Evolutionary conservation across 53 echinoderm and acorn worm species (phyloP).

Genomic region (Astropecten irregularis): DNA sequence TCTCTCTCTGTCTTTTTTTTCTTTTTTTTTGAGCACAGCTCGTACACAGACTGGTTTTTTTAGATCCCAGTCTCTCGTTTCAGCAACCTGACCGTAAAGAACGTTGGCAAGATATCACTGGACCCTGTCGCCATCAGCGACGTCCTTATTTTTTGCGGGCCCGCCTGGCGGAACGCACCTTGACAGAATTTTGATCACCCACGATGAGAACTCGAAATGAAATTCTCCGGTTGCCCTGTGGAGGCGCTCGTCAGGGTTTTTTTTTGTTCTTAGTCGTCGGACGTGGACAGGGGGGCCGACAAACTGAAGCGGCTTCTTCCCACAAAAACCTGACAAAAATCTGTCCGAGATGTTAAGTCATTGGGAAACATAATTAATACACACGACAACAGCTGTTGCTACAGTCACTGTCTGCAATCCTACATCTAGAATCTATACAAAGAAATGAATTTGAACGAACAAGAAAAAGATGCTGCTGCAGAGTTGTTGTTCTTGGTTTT

Average conservation of each 20-base stretch:
- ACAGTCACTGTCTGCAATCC: background rate
- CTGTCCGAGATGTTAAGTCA: background rate
- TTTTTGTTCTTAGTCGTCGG: too few relatives aligned
- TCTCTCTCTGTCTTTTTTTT: background rate
- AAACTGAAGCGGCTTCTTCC: background rate
- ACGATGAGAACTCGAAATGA: constrained; percentile 40
- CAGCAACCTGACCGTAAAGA: constrained; percentile 46
- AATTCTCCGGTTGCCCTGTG: constrained; percentile 41
- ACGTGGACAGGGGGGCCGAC: background rate
- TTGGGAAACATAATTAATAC: constrained; percentile 34
- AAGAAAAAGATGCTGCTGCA: too few relatives aligned
- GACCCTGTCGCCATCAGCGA: constrained; percentile 51
- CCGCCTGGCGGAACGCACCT: constrained; percentile 40
- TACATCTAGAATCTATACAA: too few relatives aligned
- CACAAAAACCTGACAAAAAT: background rate
- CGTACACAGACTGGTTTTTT: background rate
- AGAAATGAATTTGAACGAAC: too few relatives aligned
- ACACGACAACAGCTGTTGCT: constrained; percentile 25
- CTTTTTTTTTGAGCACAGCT: background rate
- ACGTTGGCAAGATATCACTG: constrained; percentile 41
- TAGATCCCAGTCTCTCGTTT: constrained; percentile 27
- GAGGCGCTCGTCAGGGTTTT: constrained; percentile 14
- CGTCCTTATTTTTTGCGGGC: constrained; percentile 41
- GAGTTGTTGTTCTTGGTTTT: too few relatives aligned
- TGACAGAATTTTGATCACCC: constrained; percentile 44